Evolutionary conservation across 2,113 vertebrate genomes (phyloP).

Genomic region (Natator depressus): DNA sequence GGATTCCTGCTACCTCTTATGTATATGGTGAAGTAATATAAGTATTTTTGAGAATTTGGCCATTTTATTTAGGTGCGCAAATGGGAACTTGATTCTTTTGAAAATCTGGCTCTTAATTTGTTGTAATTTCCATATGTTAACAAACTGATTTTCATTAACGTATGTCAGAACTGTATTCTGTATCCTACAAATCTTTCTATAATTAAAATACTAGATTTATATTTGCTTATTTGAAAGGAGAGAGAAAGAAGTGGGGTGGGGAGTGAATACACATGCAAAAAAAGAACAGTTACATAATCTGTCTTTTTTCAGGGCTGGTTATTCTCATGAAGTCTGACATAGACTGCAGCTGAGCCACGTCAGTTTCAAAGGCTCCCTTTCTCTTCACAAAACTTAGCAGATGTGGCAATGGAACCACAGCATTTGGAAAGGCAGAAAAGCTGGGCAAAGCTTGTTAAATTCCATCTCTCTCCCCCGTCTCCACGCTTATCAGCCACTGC

Average conservation of each 20-base stretch:
- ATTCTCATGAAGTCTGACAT: constrained; percentile 33
- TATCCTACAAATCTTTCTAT: rapidly evolving
- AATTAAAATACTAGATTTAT: rapidly evolving
- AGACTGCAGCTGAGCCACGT: neutral
- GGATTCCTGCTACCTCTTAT: neutral
- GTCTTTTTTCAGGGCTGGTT: constrained; percentile 4
- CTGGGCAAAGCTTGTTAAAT: neutral
- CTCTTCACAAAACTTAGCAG: neutral
- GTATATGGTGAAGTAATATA: neutral
- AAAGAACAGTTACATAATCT: rapidly evolving
- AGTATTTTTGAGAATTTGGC: neutral
- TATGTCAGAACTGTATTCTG: neutral
- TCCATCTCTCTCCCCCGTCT: neutral
- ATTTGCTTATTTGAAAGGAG: neutral
- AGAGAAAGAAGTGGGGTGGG: rapidly evolving
- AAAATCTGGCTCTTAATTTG: neutral
- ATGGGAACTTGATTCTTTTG: neutral
- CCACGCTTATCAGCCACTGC: neutral
- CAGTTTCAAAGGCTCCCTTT: constrained; percentile 6
- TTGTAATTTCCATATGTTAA: neutral
- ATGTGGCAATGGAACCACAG: neutral
- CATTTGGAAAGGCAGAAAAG: neutral
- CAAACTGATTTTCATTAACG: neutral
- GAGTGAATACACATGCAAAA: neutral
- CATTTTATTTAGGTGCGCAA: neutral